Percentiles rank a stretch among this genome's conserved stretches.
These are phyloP conservation scores for Geodia barretti DNA, from an alignment of 37 sponge, comb jelly and placozoan genomes.

Conservation along the genomic window DNA sequence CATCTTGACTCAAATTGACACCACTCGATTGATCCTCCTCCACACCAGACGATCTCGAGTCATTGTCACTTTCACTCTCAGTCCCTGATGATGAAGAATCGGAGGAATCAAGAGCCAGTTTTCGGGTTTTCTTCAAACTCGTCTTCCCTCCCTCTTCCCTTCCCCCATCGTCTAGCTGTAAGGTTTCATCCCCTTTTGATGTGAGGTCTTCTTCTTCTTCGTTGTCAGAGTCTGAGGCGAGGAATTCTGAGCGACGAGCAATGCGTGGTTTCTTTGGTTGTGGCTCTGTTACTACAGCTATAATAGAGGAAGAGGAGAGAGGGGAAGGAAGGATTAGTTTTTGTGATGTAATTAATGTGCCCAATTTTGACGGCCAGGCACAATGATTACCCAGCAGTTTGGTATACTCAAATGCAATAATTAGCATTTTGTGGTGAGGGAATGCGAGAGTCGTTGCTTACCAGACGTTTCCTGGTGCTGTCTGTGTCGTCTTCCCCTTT, in stretches of 20 bases:
- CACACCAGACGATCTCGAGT: neutral
- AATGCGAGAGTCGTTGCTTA: no score
- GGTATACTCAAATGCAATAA: no score
- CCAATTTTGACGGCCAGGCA: no score
- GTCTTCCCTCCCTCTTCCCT: neutral
- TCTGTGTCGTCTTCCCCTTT: neutral
- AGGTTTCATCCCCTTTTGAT: no score
- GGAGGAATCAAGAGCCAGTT: neutral
- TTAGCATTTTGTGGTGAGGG: no score
- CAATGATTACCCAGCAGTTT: no score
- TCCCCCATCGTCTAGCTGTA: no score
- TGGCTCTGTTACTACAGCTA: neutral
- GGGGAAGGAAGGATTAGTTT: neutral
- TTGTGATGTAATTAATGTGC: no score
- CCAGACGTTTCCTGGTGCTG: neutral
- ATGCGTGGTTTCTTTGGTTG: slow-evolving; percentile 13
- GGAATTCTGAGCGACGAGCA: slow-evolving; percentile 1
- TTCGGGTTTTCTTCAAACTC: neutral
- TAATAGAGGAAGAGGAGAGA: neutral
- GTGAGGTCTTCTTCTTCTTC: neutral
- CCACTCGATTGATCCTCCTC: no score
- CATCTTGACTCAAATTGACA: no score
- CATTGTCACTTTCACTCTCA: neutral
- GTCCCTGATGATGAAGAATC: no score
- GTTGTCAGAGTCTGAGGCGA: slow-evolving; percentile 28